Evolutionary conservation across 2,888 invertebrate genomes (phyloP).

Genomic region (Xanthia togata): DNA sequence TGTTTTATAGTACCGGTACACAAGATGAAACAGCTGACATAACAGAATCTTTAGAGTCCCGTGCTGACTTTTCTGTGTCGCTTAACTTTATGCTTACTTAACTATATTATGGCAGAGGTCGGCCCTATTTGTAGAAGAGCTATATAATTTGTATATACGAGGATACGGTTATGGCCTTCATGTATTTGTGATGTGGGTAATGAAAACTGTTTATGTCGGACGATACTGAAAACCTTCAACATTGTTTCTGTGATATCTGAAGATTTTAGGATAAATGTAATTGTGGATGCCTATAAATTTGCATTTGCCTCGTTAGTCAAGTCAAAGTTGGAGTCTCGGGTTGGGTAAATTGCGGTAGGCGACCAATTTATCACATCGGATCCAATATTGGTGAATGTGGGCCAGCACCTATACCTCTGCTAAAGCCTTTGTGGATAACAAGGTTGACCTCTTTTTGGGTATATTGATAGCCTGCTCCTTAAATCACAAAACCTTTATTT

Average conservation of each 20-base stretch:
- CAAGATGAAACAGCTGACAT: constrained; percentile 68
- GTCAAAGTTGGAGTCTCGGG: constrained; percentile 40
- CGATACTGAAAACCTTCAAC: constrained; percentile 39
- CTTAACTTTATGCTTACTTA: constrained; percentile 56
- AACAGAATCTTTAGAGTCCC: constrained; percentile 54
- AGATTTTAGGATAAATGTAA: constrained; percentile 37
- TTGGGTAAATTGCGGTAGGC: constrained; percentile 34
- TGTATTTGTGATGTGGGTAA: constrained; percentile 55
- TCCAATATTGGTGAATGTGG: constrained; percentile 36
- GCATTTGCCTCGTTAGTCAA: constrained; percentile 49
- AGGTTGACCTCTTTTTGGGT: constrained; percentile 21
- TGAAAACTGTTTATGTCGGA: constrained; percentile 56
- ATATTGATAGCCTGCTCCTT: constrained; percentile 6
- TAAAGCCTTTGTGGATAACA: constrained; percentile 13
- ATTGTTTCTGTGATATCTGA: constrained; percentile 36
- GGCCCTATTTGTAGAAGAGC: constrained; percentile 52
- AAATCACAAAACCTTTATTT: neutral
- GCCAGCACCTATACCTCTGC: constrained; percentile 11
- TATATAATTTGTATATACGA: constrained; percentile 52
- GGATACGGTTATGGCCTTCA: constrained; percentile 55
- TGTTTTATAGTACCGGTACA: constrained; percentile 68
- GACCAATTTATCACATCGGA: constrained; percentile 43
- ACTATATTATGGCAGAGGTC: constrained; percentile 50
- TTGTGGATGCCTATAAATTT: constrained; percentile 46
- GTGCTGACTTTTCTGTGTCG: constrained; percentile 59